Percentiles rank a stretch among this genome's conserved stretches.
These are phyloP conservation scores for Eumeta japonica DNA, from an alignment of 1,140 invertebrate genomes.

Conservation along the genomic window DNA sequence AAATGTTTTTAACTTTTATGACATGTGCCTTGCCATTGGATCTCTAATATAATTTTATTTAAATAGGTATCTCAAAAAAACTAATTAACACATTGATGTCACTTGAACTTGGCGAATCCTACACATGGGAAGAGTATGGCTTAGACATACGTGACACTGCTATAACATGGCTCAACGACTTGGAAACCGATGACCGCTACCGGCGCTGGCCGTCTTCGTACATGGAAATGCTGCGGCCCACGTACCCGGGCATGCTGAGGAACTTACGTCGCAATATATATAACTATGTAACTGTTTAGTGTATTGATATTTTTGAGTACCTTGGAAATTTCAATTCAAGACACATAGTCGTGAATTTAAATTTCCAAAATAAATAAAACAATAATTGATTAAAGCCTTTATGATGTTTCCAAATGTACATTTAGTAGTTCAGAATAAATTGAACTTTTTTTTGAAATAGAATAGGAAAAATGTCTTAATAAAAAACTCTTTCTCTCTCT, in stretches of 20 bases:
- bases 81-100: constrained; percentile 64
- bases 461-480: too few relatives aligned
- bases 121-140: constrained; percentile 75
- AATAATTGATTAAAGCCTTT: too few relatives aligned
- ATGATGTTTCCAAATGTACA: too few relatives aligned
- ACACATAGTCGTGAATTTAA: constrained; percentile 1
- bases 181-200: constrained; percentile 89
- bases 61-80: constrained; percentile 50
- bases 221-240: constrained; percentile 88
- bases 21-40: too few relatives aligned
- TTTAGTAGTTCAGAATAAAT: too few relatives aligned
- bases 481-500: too few relatives aligned
- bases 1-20: too few relatives aligned
- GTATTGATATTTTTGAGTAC: too few relatives aligned
- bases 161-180: constrained; percentile 92
- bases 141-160: constrained; percentile 91
- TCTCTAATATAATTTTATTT: background rate
- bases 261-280: constrained; percentile 92
- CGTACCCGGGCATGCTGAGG: constrained; percentile 95
- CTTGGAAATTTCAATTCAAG: too few relatives aligned
- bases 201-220: constrained; percentile 83
- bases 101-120: constrained; percentile 68
- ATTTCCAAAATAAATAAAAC: too few relatives aligned
- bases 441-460: too few relatives aligned
- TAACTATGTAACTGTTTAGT: constrained; percentile 8